phyloP scores from a whole-genome alignment of 2,797 vertebrate genomes.

The Cottoperca gobio region DNA sequence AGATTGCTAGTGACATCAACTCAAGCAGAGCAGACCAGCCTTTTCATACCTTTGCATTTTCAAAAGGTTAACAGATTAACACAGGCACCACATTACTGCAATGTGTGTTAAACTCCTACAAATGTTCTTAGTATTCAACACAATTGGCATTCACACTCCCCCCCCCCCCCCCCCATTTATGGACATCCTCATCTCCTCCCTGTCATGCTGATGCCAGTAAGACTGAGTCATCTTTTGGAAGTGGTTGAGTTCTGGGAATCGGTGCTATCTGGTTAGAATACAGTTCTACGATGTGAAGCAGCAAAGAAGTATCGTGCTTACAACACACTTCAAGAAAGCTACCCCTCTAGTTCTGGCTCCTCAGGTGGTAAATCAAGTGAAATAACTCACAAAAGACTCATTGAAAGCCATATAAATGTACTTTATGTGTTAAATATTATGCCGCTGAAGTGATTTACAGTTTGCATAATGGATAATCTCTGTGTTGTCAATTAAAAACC shows the following conservation, averaged over 20 bases:
- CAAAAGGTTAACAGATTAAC: background rate
- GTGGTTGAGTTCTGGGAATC: constrained; percentile 1
- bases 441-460: background rate
- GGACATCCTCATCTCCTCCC: constrained; percentile 3
- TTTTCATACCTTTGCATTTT: background rate
- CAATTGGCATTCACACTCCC: background rate
- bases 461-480: background rate
- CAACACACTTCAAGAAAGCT: background rate
- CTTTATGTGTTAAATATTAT: background rate
- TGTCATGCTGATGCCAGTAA: constrained; percentile 20
- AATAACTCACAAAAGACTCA: background rate
- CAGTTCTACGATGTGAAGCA: constrained; percentile 19
- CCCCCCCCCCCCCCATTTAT: too few species aligned
- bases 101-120: background rate
- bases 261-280: constrained; percentile 20
- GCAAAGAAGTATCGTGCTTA: background rate
- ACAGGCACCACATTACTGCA: background rate
- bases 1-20: background rate
- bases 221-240: constrained; percentile 40
- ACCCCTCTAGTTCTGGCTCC: background rate
- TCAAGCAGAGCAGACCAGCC: background rate
- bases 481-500: background rate
- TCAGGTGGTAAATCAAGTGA: background rate
- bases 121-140: background rate
- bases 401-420: background rate